Base-by-base conservation (phyloP, 2,797 vertebrate genomes). In the Mallotus villosus region DNA sequence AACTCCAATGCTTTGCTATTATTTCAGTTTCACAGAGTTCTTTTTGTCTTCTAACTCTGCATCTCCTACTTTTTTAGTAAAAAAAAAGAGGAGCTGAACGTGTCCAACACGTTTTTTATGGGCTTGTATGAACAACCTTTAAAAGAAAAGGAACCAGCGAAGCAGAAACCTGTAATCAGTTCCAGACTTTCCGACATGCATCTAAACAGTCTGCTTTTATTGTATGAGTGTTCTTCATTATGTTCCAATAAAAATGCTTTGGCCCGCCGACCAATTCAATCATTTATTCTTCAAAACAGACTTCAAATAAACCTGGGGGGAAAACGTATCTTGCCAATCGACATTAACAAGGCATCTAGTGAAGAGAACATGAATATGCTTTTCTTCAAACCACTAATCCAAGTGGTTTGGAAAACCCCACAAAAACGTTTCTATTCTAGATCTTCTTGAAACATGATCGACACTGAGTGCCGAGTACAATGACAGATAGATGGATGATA, bases 161-260 rank as follows among this genome's bases (percentile, higher is more conserved):
- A 75, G 59, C 34, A 74, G 16, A 66, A 46, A 76, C 29, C 73
- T 41, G n/a, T 70, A 73, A 75, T 73, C 41, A 75, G 64, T 73
- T 73, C 71, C 73, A 63, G 67, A 68, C 72, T 68, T 41, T 41
- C 37, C 75, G 75, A 24, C 62, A 12, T 21, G 21, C 3, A 16
- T 70, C n/a, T 75, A 72, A 72, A 72, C 41, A 51, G 65, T 37
- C 57, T 41, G 62, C 3, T 78, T 74, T 67, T 73, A 67, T 27
- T 32, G 32, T 67, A 63, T 46, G 62, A 68, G 22, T 37, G 60
- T 73, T 70, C 46, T 27, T 71, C 41, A 59, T 66, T 69, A 37
- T 64, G 61, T 25, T 60, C 62, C 70, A 32, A 75, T 64, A 73
- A 65, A 75, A 70, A 75, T 29, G 59, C 65, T 58, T 69, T 49